Conservation (phyloP, 2,113 vertebrate species). For the Phocoena sinus region DNA sequence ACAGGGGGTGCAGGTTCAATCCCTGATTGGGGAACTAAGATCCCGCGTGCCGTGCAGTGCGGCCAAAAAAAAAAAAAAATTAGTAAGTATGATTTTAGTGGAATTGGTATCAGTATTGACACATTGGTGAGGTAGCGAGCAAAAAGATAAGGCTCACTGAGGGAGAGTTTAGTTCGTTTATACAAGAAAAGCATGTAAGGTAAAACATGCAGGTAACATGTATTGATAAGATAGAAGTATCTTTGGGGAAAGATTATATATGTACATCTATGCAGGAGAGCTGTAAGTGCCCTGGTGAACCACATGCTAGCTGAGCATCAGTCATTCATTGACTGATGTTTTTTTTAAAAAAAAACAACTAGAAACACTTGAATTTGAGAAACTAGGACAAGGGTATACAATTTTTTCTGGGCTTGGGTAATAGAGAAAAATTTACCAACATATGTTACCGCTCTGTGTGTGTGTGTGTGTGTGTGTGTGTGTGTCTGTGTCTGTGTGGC, state of each 20-base stretch:
- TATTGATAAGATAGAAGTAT: background rate
- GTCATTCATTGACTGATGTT: background rate
- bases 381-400: background rate
- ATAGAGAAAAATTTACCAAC: background rate
- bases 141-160: background rate
- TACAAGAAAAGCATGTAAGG: background rate
- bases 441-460: background rate
- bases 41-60: accelerated
- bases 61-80: background rate
- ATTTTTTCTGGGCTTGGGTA: background rate
- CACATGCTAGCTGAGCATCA: background rate
- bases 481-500: too few relatives aligned
- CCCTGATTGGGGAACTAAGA: too few relatives aligned
- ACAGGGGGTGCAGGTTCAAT: too few relatives aligned
- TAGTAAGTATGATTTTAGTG: background rate
- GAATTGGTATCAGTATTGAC: background rate
- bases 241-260: background rate
- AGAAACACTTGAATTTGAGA: constrained; percentile 22
- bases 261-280: background rate
- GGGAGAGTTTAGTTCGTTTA: background rate
- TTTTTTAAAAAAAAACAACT: background rate
- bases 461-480: background rate
- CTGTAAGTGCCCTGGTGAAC: accelerated
- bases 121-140: background rate
- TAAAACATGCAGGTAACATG: background rate